Percentiles rank a stretch among this genome's conserved stretches.
Evolutionary conservation across 2,888 invertebrate species (phyloP).

Genomic region (Ichneumoninae sp.): DNA sequence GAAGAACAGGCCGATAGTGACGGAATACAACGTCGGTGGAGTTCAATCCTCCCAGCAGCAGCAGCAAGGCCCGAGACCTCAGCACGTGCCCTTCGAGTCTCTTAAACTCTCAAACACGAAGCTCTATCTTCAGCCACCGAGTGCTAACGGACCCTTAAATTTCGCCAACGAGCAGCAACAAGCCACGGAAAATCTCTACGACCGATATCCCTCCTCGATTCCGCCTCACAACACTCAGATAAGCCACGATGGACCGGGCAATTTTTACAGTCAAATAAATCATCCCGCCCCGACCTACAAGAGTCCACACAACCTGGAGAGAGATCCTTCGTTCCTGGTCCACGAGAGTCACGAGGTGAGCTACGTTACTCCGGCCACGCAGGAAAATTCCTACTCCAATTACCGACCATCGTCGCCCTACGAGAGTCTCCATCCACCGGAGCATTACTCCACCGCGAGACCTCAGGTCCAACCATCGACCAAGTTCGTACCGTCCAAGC

Average conservation of each 20-base stretch:
- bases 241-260: constrained; percentile 66
- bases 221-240: constrained; percentile 65
- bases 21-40: constrained; percentile 50
- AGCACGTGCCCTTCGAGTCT: constrained; percentile 76
- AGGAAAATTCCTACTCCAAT: constrained; percentile 71
- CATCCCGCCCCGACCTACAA: constrained; percentile 77
- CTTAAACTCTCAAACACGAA: constrained; percentile 74
- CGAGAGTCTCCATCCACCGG: constrained; percentile 75
- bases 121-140: constrained; percentile 74
- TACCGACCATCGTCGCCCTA: constrained; percentile 78
- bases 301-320: constrained; percentile 73
- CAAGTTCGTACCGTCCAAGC: constrained; percentile 72
- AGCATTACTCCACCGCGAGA: constrained; percentile 71
- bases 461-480: constrained; percentile 65
- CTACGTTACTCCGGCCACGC: constrained; percentile 77
- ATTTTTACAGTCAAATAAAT: constrained; percentile 78
- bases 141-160: constrained; percentile 59
- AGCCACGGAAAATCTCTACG: constrained; percentile 67
- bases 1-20: constrained; percentile 72
- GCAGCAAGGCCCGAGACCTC: constrained; percentile 69
- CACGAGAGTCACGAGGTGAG: constrained; percentile 82
- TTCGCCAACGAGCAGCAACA: constrained; percentile 71
- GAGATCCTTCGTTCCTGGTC: constrained; percentile 79
- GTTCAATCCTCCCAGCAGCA: constrained; percentile 17
- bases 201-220: constrained; percentile 68